Percentiles rank a stretch among this genome's conserved stretches.
Conservation (phyloP, 2,113 vertebrate genomes). For the Uria aalge region DNA sequence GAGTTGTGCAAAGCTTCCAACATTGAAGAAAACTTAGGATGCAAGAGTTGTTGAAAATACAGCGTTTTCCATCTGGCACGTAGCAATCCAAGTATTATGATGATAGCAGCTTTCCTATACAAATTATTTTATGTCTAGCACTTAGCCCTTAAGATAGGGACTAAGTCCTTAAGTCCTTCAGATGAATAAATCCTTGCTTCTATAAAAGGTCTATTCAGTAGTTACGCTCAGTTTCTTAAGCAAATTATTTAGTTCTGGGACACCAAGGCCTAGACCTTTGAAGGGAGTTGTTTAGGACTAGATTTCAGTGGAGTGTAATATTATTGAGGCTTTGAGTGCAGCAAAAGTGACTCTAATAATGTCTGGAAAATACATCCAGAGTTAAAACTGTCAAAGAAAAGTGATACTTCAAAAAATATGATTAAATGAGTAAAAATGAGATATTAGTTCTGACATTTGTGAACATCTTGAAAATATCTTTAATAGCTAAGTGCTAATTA, state of each 20-base stretch:
- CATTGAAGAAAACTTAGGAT: background rate
- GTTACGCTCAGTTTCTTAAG: background rate
- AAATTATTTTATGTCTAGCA: background rate
- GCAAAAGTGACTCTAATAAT: background rate
- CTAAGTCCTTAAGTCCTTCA: background rate
- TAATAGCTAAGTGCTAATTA: background rate
- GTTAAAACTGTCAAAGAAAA: background rate
- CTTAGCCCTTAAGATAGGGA: background rate
- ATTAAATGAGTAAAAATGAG: background rate
- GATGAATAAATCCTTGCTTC: background rate
- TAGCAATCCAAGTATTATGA: background rate
- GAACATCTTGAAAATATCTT: background rate
- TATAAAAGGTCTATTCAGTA: background rate
- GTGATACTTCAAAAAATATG: background rate
- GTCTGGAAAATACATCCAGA: background rate
- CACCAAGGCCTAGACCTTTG: background rate
- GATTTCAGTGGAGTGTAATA: background rate
- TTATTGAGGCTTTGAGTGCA: background rate
- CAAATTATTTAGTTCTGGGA: background rate
- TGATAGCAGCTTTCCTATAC: background rate
- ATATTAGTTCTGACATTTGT: background rate
- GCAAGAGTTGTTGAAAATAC: background rate
- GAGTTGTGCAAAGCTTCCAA: background rate
- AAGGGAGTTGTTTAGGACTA: background rate
- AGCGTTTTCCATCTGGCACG: background rate